Percentiles rank a stretch among this genome's conserved stretches.
These are phyloP conservation scores for Hypsopygia costalis DNA, from an alignment of 2,888 invertebrate species.

Conservation along the genomic window DNA sequence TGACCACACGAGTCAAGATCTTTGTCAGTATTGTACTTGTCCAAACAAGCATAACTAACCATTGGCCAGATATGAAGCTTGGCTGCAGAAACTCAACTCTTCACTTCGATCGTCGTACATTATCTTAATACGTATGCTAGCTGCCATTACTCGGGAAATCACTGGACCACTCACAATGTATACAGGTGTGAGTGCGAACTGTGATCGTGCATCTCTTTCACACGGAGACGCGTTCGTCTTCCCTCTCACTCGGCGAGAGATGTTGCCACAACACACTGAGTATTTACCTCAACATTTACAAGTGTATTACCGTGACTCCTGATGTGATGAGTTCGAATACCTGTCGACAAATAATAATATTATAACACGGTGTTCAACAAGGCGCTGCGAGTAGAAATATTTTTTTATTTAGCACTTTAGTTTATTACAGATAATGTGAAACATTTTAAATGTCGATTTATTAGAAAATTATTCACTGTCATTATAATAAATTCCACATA, in stretches of 20 bases:
- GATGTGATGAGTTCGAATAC: constrained; percentile 34
- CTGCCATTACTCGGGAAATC: background rate
- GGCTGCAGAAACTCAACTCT: background rate
- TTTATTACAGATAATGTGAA: no score
- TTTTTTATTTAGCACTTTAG: no score
- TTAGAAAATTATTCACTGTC: no score
- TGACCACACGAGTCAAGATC: no score
- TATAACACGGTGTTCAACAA: no score
- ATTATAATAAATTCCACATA: no score
- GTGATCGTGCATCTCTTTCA: constrained; percentile 6
- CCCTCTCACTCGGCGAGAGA: constrained; percentile 14
- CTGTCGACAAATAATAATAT: constrained; percentile 27
- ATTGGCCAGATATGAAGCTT: constrained; percentile 1
- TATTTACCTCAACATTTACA: constrained; percentile 43
- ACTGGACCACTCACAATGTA: constrained; percentile 1
- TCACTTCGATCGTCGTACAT: background rate
- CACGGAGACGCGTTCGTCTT: background rate
- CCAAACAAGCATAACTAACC: constrained; percentile 1
- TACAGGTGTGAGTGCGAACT: constrained; percentile 4
- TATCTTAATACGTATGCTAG: background rate
- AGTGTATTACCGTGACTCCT: constrained; percentile 45
- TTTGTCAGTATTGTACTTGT: background rate
- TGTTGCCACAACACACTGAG: constrained; percentile 62
- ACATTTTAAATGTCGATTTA: no score
- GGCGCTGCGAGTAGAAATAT: no score